Evolutionary conservation across 2,113 vertebrate genomes (phyloP).

Genomic region (Megaleporinus macrocephalus): DNA sequence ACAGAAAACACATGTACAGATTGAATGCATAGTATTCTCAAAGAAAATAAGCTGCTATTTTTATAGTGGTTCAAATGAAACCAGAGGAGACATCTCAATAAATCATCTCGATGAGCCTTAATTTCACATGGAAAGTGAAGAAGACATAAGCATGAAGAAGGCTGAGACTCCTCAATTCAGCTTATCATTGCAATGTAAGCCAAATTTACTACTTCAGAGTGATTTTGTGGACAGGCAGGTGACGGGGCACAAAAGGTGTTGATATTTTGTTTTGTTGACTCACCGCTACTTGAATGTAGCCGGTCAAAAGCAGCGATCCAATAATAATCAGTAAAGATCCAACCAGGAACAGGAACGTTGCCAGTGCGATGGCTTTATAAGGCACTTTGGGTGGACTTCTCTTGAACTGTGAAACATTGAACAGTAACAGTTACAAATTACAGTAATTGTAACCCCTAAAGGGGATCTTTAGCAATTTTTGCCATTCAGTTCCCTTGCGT

Average conservation of each 20-base stretch:
- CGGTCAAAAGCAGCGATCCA: slow-evolving; percentile 88
- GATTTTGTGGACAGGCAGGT: not conserved
- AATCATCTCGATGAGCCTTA: not conserved
- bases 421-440: not conserved
- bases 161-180: not conserved
- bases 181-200: not conserved
- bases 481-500: too few relatives aligned
- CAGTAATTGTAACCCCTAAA: too few relatives aligned
- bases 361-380: slow-evolving; percentile 92
- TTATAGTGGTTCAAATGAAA: not conserved
- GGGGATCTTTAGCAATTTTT: too few relatives aligned
- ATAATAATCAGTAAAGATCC: slow-evolving; percentile 91
- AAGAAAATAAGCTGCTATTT: not conserved
- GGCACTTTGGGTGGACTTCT: slow-evolving; percentile 93
- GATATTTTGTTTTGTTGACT: slow-evolving; percentile 61
- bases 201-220: too few relatives aligned
- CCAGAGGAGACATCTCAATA: not conserved
- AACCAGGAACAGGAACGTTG: slow-evolving; percentile 89
- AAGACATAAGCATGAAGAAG: not conserved
- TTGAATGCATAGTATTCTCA: too few relatives aligned
- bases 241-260: not conserved
- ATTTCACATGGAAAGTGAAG: not conserved
- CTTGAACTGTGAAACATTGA: slow-evolving; percentile 85
- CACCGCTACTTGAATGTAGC: slow-evolving; percentile 88
- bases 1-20: not conserved